A percentile compares a stretch with the other conserved stretches of the same genome.
phyloP scores from a whole-genome alignment of 2,113 vertebrate species.

The Mustela lutreola region DNA sequence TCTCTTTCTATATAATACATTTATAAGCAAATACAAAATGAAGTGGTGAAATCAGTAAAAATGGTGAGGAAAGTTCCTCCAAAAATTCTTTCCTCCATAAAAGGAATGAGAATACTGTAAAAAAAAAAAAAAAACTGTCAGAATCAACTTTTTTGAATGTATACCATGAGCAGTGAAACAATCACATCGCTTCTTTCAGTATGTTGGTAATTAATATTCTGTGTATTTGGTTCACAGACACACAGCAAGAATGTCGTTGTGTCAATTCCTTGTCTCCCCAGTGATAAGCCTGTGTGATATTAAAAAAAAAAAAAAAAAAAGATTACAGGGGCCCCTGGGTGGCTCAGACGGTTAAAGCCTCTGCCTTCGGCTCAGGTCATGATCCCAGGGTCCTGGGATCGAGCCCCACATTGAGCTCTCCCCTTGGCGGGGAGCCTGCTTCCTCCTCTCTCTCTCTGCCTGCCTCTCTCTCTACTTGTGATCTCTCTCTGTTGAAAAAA shows the following conservation, averaged over 20 bases:
- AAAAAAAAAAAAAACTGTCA: background rate
- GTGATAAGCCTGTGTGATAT: background rate
- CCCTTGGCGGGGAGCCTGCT: too few species aligned
- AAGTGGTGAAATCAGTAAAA: background rate
- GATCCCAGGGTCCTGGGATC: too few species aligned
- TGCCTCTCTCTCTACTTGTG: too few species aligned
- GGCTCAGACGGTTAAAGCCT: too few species aligned
- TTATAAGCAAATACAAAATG: constrained; percentile 30
- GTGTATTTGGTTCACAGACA: background rate
- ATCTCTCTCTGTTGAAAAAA: too few species aligned
- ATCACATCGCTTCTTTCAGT: background rate
- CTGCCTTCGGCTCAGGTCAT: too few species aligned
- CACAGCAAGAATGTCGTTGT: background rate
- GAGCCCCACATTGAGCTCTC: too few species aligned
- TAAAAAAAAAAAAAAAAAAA: background rate
- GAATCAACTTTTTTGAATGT: background rate
- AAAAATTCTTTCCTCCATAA: constrained; percentile 28
- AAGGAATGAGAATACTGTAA: background rate
- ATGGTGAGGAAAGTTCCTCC: background rate
- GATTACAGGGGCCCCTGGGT: too few species aligned
- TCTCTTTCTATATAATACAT: constrained; percentile 16
- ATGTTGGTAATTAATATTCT: background rate
- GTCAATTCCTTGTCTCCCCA: background rate
- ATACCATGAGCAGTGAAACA: background rate
- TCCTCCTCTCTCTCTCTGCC: too few species aligned